These are phyloP conservation scores for Tuberolachnus salignus DNA, from an alignment of 2,888 invertebrate species.

Conservation along the genomic window DNA sequence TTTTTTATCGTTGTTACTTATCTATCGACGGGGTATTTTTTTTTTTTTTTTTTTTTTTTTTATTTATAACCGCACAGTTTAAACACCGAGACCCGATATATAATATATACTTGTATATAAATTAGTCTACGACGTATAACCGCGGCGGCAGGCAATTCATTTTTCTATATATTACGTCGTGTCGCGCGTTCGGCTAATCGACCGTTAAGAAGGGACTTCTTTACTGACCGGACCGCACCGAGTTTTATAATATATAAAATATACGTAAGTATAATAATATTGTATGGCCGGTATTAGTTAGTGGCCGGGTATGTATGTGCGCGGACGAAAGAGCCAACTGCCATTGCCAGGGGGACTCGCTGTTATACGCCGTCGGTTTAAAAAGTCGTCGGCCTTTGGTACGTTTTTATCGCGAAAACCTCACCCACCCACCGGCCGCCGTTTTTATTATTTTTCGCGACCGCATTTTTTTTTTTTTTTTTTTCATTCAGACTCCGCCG, in stretches of 20 bases:
- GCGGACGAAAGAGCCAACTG: no score
- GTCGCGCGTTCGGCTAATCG: conserved; percentile 51
- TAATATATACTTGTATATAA: no score
- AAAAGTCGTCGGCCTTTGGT: conserved; percentile 38
- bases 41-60: no score
- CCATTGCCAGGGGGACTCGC: conserved; percentile 49
- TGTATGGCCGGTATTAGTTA: no score
- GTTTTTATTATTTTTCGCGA: background rate
- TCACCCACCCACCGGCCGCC: background rate
- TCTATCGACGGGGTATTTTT: no score
- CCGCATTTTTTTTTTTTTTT: background rate
- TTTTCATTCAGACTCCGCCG: background rate
- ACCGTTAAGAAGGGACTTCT: conserved; percentile 41
- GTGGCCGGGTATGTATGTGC: no score
- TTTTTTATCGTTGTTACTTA: no score
- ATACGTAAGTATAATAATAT: no score
- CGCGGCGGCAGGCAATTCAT: no score
- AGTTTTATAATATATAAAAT: background rate
- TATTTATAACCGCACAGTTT: no score
- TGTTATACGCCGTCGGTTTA: conserved; percentile 43
- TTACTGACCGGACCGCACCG: background rate
- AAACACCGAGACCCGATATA: no score
- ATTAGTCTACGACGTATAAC: no score
- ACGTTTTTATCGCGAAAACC: conserved; percentile 47
- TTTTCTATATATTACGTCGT: conserved; percentile 19